phyloP scores from a whole-genome alignment of 2,797 vertebrate species.

The Cynodonichthys magdalenae region DNA sequence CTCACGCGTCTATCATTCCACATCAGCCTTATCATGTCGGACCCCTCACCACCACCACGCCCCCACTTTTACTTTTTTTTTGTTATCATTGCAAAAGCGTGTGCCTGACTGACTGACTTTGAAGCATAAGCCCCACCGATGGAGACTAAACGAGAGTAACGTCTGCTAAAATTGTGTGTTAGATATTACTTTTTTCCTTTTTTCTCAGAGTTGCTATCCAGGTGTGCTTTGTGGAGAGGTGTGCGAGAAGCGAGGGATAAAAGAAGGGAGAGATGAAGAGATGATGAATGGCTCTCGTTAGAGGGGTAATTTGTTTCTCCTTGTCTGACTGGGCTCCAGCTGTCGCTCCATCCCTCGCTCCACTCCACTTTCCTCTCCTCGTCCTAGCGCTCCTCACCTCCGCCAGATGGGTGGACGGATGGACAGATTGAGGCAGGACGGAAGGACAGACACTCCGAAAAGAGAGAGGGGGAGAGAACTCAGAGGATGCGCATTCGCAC shows the following conservation, averaged over 20 bases:
- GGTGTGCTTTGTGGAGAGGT: slow-evolving; percentile 59
- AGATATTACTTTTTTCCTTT: background rate
- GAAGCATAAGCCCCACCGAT: slow-evolving; percentile 13
- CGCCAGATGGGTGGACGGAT: slow-evolving; percentile 83
- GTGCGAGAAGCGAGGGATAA: slow-evolving; percentile 49
- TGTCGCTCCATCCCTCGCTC: slow-evolving; percentile 82
- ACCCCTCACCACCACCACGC: background rate
- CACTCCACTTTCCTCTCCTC: slow-evolving; percentile 70
- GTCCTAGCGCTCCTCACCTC: slow-evolving; percentile 75
- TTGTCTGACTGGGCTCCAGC: slow-evolving; percentile 87
- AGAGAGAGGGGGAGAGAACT: slow-evolving; percentile 33
- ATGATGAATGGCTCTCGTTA: slow-evolving; percentile 89
- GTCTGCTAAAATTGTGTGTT: slow-evolving; percentile 16
- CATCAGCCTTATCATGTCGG: slow-evolving; percentile 49
- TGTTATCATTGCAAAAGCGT: slow-evolving; percentile 43
- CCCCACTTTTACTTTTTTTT: slow-evolving; percentile 27
- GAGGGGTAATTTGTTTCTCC: slow-evolving; percentile 88
- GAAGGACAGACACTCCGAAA: background rate
- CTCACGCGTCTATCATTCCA: slow-evolving; percentile 59
- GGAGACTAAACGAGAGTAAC: slow-evolving; percentile 28
- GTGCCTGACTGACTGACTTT: slow-evolving; percentile 36
- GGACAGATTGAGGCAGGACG: slow-evolving; percentile 51
- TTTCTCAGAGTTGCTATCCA: slow-evolving; percentile 33
- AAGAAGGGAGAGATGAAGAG: slow-evolving; percentile 67
- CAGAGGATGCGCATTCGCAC: slow-evolving; percentile 10